A percentile compares a stretch with the other conserved stretches of the same genome.
Conservation (phyloP, 1,140 invertebrate genomes). For the Cydia splendana region DNA sequence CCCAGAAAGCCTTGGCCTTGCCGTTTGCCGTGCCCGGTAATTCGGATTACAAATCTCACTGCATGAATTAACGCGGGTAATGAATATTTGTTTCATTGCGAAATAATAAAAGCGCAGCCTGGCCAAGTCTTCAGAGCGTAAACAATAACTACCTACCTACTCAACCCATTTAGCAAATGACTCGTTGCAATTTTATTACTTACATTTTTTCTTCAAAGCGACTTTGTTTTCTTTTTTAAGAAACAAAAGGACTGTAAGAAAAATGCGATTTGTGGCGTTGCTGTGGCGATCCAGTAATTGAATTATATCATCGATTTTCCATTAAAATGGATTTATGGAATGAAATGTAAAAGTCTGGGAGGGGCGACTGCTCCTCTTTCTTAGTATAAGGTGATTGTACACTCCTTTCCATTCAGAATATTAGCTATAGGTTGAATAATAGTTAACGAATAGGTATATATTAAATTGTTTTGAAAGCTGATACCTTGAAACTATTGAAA, state of each 20-base stretch:
- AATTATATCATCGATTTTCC: slow-evolving; percentile 79
- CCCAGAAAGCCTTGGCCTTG: not conserved
- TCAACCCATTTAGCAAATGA: slow-evolving; percentile 71
- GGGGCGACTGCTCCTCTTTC: slow-evolving; percentile 53
- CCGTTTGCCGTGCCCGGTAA: not conserved
- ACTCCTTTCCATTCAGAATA: not conserved
- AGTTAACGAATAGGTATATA: too few relatives aligned
- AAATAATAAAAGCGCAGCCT: slow-evolving; percentile 27
- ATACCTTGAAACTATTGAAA: too few relatives aligned
- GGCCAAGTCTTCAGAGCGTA: slow-evolving; percentile 26
- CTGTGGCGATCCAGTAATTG: slow-evolving; percentile 67
- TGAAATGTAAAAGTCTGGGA: slow-evolving; percentile 73
- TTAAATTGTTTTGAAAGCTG: too few relatives aligned
- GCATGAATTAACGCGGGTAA: slow-evolving; percentile 22
- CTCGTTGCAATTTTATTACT: slow-evolving; percentile 65
- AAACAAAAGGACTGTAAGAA: slow-evolving; percentile 48
- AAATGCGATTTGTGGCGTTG: slow-evolving; percentile 61
- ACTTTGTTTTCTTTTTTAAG: slow-evolving; percentile 65
- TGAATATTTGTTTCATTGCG: slow-evolving; percentile 30
- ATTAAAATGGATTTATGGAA: slow-evolving; percentile 78
- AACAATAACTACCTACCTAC: slow-evolving; percentile 44
- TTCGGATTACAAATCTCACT: slow-evolving; percentile 18
- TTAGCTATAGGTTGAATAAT: not conserved
- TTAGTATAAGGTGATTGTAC: slow-evolving; percentile 33
- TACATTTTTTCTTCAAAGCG: slow-evolving; percentile 57